Evolutionary conservation across 2,888 invertebrate genomes (phyloP).

Genomic region (Mayetiola destructor): DNA sequence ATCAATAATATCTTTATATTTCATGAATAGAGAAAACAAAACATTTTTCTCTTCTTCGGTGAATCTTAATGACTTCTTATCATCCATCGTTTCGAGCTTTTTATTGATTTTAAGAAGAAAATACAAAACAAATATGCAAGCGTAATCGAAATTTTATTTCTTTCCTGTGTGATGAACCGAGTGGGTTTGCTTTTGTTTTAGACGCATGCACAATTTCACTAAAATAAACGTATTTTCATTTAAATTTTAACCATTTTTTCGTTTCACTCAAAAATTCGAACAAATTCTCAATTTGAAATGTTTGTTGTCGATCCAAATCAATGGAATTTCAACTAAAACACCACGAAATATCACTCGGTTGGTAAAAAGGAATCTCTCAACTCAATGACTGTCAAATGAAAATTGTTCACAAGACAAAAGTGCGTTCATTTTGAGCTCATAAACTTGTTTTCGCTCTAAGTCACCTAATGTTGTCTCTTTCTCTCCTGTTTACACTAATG

Average conservation of each 20-base stretch:
- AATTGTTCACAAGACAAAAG: neutral
- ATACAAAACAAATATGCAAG: no score
- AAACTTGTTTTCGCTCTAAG: slow-evolving; percentile 11
- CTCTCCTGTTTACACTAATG: neutral
- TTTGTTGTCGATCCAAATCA: neutral
- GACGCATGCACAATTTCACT: no score
- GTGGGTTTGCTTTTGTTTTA: no score
- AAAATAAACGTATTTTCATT: no score
- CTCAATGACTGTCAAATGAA: slow-evolving; percentile 9
- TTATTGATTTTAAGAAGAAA: neutral
- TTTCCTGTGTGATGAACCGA: no score
- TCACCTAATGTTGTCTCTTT: neutral
- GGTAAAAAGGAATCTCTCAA: neutral
- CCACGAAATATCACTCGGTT: neutral
- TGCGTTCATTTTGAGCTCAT: slow-evolving; percentile 12
- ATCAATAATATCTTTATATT: slow-evolving; percentile 33
- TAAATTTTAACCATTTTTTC: neutral
- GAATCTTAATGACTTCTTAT: slow-evolving; percentile 23
- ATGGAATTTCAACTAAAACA: neutral
- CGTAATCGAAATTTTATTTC: no score
- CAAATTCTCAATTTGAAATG: neutral
- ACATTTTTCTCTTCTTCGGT: slow-evolving; percentile 33
- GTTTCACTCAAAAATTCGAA: slow-evolving; percentile 1
- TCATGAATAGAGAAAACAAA: slow-evolving; percentile 28
- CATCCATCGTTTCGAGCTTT: neutral